Percentiles rank a stretch among this genome's conserved stretches.
Conservation (phyloP, 2,113 vertebrate species). For the Perca flavescens region DNA sequence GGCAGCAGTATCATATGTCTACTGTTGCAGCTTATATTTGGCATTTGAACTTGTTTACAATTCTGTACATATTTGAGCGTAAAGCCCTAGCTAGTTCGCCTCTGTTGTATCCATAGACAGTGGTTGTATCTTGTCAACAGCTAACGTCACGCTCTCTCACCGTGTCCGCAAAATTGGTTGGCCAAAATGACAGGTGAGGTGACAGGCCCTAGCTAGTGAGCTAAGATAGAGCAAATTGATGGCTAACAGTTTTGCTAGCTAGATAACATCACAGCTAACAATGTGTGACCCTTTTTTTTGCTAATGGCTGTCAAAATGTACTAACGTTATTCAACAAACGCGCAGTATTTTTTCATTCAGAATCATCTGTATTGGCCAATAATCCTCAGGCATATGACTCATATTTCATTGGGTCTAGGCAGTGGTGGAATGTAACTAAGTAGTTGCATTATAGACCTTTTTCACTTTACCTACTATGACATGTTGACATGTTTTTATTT, state of each 20-base stretch:
- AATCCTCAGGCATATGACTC: neutral
- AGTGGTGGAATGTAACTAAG: too few relatives aligned
- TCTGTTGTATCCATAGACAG: too few relatives aligned
- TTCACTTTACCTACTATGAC: too few relatives aligned
- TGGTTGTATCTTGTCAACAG: too few relatives aligned
- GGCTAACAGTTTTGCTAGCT: neutral
- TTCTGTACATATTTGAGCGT: neutral
- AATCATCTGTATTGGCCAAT: neutral
- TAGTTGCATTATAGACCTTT: too few relatives aligned
- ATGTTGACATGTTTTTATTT: too few relatives aligned
- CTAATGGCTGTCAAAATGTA: neutral
- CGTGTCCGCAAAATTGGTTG: too few relatives aligned
- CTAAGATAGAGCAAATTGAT: neutral
- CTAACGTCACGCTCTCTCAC: too few relatives aligned
- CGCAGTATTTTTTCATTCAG: too few relatives aligned
- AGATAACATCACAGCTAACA: neutral
- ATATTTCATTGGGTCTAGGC: neutral
- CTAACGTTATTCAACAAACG: neutral
- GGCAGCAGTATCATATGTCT: neutral
- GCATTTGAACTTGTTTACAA: neutral
- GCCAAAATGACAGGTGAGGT: too few relatives aligned
- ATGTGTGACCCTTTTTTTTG: neutral
- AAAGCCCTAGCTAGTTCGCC: neutral
- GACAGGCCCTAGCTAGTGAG: too few relatives aligned
- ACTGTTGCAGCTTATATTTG: neutral